Percentiles rank a stretch among this genome's conserved stretches.
Conservation (phyloP, 53 echinoderm and acorn worm species). For the Holothuria scabra region DNA sequence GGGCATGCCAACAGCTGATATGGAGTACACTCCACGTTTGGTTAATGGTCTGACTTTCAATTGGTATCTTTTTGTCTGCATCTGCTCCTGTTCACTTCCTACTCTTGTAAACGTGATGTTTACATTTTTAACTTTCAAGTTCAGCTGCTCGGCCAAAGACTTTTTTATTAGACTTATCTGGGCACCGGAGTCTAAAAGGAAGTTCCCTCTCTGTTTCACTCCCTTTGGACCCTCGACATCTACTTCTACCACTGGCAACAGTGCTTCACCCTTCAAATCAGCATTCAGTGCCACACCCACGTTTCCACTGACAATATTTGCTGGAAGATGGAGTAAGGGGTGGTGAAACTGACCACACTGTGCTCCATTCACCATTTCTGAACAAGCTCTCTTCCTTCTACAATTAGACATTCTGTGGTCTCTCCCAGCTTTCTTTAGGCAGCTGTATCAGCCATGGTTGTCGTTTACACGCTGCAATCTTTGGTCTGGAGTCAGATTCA, state of each 20-base stretch:
- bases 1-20: constrained; percentile 59
- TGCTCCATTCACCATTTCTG: constrained; percentile 28
- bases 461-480: constrained; percentile 49
- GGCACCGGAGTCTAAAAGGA: constrained; percentile 55
- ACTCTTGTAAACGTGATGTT: constrained; percentile 27
- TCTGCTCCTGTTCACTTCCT: constrained; percentile 22
- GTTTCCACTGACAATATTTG: background rate
- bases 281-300: constrained; percentile 7
- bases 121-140: constrained; percentile 3
- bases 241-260: constrained; percentile 39
- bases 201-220: constrained; percentile 2
- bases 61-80: constrained; percentile 19
- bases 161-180: constrained; percentile 52
- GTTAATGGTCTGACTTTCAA: constrained; percentile 6
- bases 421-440: constrained; percentile 69
- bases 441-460: constrained; percentile 65
- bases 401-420: constrained; percentile 57
- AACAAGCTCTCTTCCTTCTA: constrained; percentile 48
- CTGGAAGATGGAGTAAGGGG: constrained; percentile 40
- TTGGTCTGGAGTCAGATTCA: constrained; percentile 9
- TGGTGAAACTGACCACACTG: constrained; percentile 51
- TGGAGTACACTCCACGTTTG: constrained; percentile 1
- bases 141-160: constrained; percentile 16
- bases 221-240: background rate
- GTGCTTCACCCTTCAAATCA: background rate